These are phyloP conservation scores for Pseudorasbora parva DNA, from an alignment of 2,113 vertebrate species.

Conservation along the genomic window DNA sequence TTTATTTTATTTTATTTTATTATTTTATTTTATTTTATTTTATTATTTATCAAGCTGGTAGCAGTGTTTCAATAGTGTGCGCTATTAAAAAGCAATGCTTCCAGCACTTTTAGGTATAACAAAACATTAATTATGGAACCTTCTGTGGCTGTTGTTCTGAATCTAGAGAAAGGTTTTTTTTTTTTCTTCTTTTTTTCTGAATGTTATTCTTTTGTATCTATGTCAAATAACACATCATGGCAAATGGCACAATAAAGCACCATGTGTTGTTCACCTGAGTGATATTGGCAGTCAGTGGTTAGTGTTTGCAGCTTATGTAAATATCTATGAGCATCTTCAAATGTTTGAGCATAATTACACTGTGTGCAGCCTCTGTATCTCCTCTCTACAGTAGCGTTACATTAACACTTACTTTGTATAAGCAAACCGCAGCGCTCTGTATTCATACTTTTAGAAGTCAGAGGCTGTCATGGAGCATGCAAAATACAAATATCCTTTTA, in stretches of 20 bases:
- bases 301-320: conserved; percentile 36
- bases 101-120: too few species aligned
- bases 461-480: conserved; percentile 56
- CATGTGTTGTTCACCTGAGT: background rate
- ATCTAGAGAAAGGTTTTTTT: too few species aligned
- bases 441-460: conserved; percentile 44
- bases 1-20: too few species aligned
- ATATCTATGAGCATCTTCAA: conserved; percentile 40
- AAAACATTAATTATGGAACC: too few species aligned
- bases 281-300: background rate
- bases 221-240: background rate
- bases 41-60: too few species aligned
- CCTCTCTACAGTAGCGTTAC: conserved; percentile 14
- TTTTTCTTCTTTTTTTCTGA: too few species aligned
- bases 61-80: too few species aligned
- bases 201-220: background rate
- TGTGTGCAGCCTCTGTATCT: conserved; percentile 4
- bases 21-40: too few species aligned
- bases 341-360: conserved; percentile 46
- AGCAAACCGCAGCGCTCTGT: conserved; percentile 46
- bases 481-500: conserved; percentile 63
- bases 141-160: too few species aligned
- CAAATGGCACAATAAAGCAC: background rate
- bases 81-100: too few species aligned
- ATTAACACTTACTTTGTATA: conserved; percentile 50